These are phyloP conservation scores for Otolemur crassicaudatus DNA, from an alignment of 2,797 vertebrate species.

Conservation along the genomic window DNA sequence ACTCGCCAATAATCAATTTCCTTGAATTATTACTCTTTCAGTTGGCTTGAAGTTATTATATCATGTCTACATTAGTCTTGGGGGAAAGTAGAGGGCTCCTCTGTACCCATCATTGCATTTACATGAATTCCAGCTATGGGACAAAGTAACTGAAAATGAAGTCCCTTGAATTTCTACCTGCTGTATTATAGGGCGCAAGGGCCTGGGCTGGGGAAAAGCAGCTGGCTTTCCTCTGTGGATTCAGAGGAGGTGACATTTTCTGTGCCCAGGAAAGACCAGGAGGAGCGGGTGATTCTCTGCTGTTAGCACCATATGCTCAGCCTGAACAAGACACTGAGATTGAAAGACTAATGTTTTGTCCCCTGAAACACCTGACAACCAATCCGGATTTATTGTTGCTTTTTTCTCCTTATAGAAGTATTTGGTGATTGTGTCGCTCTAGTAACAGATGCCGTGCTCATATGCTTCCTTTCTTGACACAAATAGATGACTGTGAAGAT, in stretches of 20 bases:
- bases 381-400: slow-evolving; percentile 30
- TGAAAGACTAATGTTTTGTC: slow-evolving; percentile 65
- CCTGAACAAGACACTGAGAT: slow-evolving; percentile 46
- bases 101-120: neutral
- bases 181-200: neutral
- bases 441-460: slow-evolving; percentile 86
- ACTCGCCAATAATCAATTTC: neutral
- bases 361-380: slow-evolving; percentile 74
- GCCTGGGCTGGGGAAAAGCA: neutral
- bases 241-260: neutral
- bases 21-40: neutral
- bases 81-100: neutral
- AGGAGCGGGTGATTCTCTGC: slow-evolving; percentile 12
- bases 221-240: neutral
- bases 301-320: slow-evolving; percentile 39
- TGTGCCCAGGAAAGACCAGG: slow-evolving; percentile 3
- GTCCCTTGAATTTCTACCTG: neutral
- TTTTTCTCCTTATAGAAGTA: slow-evolving; percentile 80
- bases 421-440: slow-evolving; percentile 85
- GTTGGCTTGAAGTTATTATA: neutral
- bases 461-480: slow-evolving; percentile 85
- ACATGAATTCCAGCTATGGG: neutral
- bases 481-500: slow-evolving; percentile 83
- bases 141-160: neutral
- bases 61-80: neutral